phyloP scores from a whole-genome alignment of 2,113 vertebrate species.

The Corydoras sp. region DNA sequence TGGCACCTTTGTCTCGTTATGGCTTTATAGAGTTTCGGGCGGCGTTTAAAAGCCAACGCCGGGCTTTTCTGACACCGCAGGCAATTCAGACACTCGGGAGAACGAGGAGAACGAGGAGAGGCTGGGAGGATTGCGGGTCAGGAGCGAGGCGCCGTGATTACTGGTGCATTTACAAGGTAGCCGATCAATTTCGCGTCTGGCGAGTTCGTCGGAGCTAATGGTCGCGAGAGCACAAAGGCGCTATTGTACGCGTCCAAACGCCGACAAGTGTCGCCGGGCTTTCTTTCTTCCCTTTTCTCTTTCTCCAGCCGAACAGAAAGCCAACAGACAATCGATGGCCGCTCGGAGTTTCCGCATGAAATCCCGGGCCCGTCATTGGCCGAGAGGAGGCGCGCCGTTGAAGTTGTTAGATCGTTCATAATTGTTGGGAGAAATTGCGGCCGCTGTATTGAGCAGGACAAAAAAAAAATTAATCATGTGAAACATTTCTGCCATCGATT shows the following conservation, averaged over 20 bases:
- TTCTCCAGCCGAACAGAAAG: slow-evolving; percentile 60
- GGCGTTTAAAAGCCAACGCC: no score
- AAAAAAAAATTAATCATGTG: slow-evolving; percentile 75
- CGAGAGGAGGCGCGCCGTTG: slow-evolving; percentile 48
- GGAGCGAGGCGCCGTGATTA: slow-evolving; percentile 49
- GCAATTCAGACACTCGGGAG: no score
- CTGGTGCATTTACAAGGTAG: slow-evolving; percentile 56
- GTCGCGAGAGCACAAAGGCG: slow-evolving; percentile 64
- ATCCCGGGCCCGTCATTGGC: slow-evolving; percentile 57
- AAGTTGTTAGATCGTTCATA: slow-evolving; percentile 75
- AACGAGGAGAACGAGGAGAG: no score
- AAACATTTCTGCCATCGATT: slow-evolving; percentile 80
- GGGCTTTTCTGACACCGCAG: no score
- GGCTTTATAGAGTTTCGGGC: neutral
- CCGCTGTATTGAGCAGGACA: slow-evolving; percentile 68
- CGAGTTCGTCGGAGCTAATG: slow-evolving; percentile 67
- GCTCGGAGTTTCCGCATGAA: slow-evolving; percentile 59
- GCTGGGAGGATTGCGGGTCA: no score
- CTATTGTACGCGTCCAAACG: slow-evolving; percentile 62
- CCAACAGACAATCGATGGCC: slow-evolving; percentile 59
- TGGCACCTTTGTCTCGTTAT: neutral
- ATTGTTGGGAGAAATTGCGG: slow-evolving; percentile 83
- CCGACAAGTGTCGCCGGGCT: slow-evolving; percentile 67
- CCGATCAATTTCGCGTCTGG: slow-evolving; percentile 64
- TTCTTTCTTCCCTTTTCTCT: slow-evolving; percentile 74